Conservation (phyloP, 1,140 invertebrate genomes). For the Bombus confusus region DNA sequence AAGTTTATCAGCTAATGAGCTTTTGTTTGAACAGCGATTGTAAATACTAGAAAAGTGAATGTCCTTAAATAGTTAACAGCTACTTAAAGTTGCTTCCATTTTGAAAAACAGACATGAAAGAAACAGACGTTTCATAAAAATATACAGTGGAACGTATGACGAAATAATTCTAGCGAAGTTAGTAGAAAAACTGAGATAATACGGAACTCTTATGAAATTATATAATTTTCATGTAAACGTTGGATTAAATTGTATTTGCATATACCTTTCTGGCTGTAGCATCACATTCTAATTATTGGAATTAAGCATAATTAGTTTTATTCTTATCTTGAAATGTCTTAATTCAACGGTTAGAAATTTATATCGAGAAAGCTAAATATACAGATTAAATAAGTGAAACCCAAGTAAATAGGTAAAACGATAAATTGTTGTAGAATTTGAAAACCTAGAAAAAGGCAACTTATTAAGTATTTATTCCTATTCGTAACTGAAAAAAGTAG, state of each 20-base stretch:
- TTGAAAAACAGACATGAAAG: too few species aligned
- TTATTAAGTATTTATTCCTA: too few species aligned
- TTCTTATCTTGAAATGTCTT: neutral
- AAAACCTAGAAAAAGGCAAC: too few species aligned
- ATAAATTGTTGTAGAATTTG: neutral
- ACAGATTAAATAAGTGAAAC: neutral
- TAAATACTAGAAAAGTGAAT: too few species aligned
- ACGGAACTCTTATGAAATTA: neutral
- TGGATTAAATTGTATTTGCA: neutral
- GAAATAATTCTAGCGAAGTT: neutral
- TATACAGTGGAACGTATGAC: too few species aligned
- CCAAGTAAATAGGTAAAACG: neutral
- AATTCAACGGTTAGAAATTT: neutral
- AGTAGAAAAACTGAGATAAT: neutral
- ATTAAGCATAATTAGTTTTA: neutral
- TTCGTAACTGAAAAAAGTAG: too few species aligned
- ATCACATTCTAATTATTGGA: neutral
- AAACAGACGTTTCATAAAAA: too few species aligned
- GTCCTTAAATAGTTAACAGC: too few species aligned
- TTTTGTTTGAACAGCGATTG: too few species aligned
- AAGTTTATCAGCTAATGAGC: too few species aligned
- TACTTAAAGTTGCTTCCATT: too few species aligned
- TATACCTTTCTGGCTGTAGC: neutral
- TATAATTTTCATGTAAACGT: neutral
- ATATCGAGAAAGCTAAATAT: neutral